These are phyloP conservation scores for Fratercula arctica DNA, from an alignment of 2,797 vertebrate species.

Conservation along the genomic window DNA sequence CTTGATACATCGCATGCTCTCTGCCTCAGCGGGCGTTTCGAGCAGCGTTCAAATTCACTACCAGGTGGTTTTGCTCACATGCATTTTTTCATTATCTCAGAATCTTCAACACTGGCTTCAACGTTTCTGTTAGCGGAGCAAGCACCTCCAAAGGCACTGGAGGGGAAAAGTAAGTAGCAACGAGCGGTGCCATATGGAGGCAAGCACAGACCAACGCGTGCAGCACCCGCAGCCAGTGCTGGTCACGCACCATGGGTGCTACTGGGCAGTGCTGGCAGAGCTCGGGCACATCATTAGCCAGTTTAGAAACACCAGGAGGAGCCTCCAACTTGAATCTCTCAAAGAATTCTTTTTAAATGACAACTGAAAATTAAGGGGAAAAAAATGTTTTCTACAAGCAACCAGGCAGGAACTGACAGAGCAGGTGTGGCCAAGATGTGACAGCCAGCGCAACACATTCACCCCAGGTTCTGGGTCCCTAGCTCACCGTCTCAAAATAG, in stretches of 20 bases:
- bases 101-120: background rate
- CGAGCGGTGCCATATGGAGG: rapidly evolving
- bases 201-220: rapidly evolving
- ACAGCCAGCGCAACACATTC: background rate
- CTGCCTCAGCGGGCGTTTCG: background rate
- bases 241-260: rapidly evolving
- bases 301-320: background rate
- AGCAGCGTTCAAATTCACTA: background rate
- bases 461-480: background rate
- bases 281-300: rapidly evolving
- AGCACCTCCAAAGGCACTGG: background rate
- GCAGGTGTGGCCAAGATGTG: background rate
- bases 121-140: background rate
- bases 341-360: background rate
- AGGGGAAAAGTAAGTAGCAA: background rate
- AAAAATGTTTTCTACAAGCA: background rate
- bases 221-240: background rate
- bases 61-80: background rate
- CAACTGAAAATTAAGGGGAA: background rate
- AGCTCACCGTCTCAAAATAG: background rate
- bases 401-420: background rate
- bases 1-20: background rate
- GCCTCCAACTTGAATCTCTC: background rate
- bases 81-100: background rate
- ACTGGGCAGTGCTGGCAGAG: background rate